Evolutionary conservation across 1,140 invertebrate genomes (phyloP).

Genomic region (Diorhabda carinulata): DNA sequence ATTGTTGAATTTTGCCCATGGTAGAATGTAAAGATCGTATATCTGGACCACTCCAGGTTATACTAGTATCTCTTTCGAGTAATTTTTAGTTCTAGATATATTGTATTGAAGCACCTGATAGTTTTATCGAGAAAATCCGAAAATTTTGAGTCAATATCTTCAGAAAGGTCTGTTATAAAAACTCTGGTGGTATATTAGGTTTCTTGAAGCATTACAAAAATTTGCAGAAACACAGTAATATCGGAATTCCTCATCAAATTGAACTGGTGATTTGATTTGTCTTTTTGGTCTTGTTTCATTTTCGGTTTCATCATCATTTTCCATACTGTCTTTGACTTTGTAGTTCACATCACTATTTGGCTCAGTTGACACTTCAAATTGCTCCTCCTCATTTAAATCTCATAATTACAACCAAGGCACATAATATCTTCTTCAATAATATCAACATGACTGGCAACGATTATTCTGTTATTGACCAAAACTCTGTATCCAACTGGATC

Average conservation of each 20-base stretch:
- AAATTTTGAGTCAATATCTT: too few species aligned
- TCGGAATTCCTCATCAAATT: constrained; percentile 7
- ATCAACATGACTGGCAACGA: constrained; percentile 5
- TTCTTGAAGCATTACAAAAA: constrained; percentile 1
- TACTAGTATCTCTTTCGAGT: too few species aligned
- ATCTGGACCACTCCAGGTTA: too few species aligned
- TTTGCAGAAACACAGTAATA: constrained; percentile 5
- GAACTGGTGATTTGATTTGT: constrained; percentile 7
- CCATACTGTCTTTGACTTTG: neutral
- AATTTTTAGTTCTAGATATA: too few species aligned
- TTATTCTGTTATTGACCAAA: constrained; percentile 11
- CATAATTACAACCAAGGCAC: neutral
- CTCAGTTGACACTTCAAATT: neutral
- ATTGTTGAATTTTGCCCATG: too few species aligned
- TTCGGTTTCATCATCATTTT: constrained; percentile 1
- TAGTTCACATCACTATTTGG: neutral
- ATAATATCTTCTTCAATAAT: constrained; percentile 3
- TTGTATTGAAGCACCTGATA: too few species aligned
- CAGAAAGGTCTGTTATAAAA: too few species aligned
- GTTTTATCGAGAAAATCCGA: too few species aligned
- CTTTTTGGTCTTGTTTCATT: constrained; percentile 9
- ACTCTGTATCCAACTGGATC: neutral
- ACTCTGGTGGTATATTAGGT: too few species aligned
- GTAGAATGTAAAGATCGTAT: too few species aligned
- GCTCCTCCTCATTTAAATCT: neutral